Percentiles rank a stretch among this genome's conserved stretches.
phyloP scores from a whole-genome alignment of 1,140 invertebrate species.

The Drosophila tsacasi region DNA sequence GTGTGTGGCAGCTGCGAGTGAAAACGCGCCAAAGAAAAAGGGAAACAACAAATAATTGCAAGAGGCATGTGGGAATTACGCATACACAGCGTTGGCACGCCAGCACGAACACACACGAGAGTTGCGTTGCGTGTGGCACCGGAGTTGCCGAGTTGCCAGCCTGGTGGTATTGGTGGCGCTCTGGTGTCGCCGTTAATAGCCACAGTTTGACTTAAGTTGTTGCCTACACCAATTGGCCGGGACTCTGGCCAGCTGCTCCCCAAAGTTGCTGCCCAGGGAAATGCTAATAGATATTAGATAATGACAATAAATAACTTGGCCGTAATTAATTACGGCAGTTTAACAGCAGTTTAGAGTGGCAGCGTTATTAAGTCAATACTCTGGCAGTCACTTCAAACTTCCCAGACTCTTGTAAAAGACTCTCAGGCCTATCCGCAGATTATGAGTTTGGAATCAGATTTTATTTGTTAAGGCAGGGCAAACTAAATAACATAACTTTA shows the following conservation, averaged over 20 bases:
- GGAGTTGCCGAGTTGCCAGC: slow-evolving; percentile 7
- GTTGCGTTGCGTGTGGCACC: slow-evolving; percentile 60
- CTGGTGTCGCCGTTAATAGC: slow-evolving; percentile 71
- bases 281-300: slow-evolving; percentile 74
- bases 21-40: slow-evolving; percentile 35
- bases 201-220: slow-evolving; percentile 73
- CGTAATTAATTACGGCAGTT: slow-evolving; percentile 68
- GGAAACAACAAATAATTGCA: slow-evolving; percentile 67
- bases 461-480: not conserved
- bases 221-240: slow-evolving; percentile 38
- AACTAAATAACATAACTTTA: not conserved
- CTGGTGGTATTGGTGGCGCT: not conserved
- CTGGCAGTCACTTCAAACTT: slow-evolving; percentile 30
- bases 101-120: slow-evolving; percentile 53
- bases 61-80: slow-evolving; percentile 69
- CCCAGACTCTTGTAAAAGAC: not conserved
- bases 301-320: slow-evolving; percentile 75
- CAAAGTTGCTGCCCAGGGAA: slow-evolving; percentile 22
- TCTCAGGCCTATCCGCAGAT: too few species aligned
- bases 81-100: slow-evolving; percentile 63
- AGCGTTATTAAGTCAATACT: slow-evolving; percentile 56
- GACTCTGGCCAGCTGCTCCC: slow-evolving; percentile 9
- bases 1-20: slow-evolving; percentile 28
- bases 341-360: slow-evolving; percentile 63
- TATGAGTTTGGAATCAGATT: not conserved